These are phyloP conservation scores for Drosophila rufa DNA, from an alignment of 1,140 invertebrate genomes.

Conservation along the genomic window DNA sequence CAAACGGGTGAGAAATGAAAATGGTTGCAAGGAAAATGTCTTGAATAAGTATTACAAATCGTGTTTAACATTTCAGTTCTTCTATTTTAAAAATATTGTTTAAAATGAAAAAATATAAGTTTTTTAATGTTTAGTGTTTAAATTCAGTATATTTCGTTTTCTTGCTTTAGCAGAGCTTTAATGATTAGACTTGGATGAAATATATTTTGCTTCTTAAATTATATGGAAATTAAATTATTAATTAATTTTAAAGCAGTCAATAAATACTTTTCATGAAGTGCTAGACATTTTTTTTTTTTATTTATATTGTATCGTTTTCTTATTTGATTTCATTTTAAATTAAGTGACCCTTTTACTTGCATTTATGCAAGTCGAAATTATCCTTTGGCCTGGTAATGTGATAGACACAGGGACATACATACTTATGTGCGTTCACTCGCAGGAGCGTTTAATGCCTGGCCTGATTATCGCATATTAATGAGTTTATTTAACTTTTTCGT, in stretches of 20 bases:
- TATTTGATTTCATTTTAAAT: neutral
- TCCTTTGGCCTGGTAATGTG: conserved; percentile 4
- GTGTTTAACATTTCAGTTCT: neutral
- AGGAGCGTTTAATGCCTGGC: conserved; percentile 29
- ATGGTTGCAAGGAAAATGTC: conserved; percentile 14
- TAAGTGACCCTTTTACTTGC: neutral
- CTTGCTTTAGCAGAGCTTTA: too few species aligned
- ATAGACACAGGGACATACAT: neutral
- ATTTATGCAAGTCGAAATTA: neutral
- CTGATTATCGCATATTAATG: conserved; percentile 69
- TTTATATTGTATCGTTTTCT: neutral
- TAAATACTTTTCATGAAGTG: too few species aligned
- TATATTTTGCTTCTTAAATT: too few species aligned
- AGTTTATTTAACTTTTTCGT: conserved; percentile 74
- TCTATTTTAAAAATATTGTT: neutral
- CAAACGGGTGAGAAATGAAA: conserved; percentile 12
- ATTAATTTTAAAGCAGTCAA: too few species aligned
- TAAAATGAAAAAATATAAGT: neutral
- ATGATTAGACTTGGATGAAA: too few species aligned
- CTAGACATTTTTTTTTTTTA: neutral
- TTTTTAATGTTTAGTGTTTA: too few species aligned
- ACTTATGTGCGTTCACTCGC: neutral
- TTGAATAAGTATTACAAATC: conserved; percentile 17
- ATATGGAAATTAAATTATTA: too few species aligned
- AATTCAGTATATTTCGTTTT: too few species aligned